Conservation (phyloP, 2,888 invertebrate species). For the Amblyjoppa proteus region DNA sequence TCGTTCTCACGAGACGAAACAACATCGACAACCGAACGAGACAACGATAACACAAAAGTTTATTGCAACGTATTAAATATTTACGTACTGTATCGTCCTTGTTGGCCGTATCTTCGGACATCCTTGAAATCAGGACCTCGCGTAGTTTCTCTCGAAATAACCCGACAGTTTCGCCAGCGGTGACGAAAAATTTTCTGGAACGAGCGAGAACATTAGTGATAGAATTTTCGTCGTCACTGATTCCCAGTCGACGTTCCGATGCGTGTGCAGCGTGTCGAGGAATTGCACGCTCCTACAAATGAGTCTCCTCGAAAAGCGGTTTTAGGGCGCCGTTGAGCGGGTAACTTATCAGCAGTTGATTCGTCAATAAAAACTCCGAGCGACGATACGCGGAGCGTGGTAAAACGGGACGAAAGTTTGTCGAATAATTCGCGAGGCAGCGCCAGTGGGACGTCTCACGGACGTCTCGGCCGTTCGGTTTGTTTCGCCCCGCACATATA, state of each 20-base stretch:
- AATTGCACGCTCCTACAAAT: background rate
- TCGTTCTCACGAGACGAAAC: background rate
- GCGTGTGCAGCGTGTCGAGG: no score
- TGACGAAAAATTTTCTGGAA: slow-evolving; percentile 73
- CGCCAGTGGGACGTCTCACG: slow-evolving; percentile 15
- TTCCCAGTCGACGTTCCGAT: background rate
- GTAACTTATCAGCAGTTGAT: slow-evolving; percentile 34
- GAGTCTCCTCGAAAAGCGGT: background rate
- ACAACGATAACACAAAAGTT: background rate
- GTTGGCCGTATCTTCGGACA: background rate
- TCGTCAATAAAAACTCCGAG: background rate
- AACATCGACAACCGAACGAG: background rate
- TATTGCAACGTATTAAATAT: background rate
- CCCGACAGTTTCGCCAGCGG: background rate
- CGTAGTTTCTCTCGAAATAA: background rate
- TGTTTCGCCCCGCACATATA: slow-evolving; percentile 21
- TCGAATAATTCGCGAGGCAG: slow-evolving; percentile 4
- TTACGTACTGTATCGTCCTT: slow-evolving; percentile 5
- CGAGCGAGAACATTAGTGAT: slow-evolving; percentile 59
- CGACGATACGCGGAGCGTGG: background rate
- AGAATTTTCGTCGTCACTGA: background rate
- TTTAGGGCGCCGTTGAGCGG: background rate
- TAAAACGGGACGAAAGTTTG: background rate
- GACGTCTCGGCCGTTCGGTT: slow-evolving; percentile 21
- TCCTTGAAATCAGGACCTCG: background rate